Evolutionary conservation across 2,888 invertebrate species (phyloP), one percentile per base, ranked within the genome.

Genomic region (Coelogynopora nodosa): DNA sequence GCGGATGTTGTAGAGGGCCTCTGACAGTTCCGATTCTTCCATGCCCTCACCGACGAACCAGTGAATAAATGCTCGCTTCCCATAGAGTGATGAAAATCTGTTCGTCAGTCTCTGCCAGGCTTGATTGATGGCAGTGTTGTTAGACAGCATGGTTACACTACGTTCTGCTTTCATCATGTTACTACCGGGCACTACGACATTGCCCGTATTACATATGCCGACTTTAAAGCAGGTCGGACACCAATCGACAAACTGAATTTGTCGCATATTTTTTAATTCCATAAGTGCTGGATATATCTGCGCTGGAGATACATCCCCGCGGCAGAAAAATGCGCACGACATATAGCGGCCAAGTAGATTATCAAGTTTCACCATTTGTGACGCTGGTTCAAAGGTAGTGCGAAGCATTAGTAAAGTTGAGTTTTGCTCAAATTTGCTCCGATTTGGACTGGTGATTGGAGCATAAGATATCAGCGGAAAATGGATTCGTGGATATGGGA

Each of bases 311-410:
- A 86, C 29, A 84, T 90, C 90, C 5, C 88, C 88, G 27, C 88
- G 49, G 67, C 67, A 88, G 5, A 88, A 30, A 18, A 87, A 31
- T 67, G 86, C 80, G 29, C 87, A 87, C n/a, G 87, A 82, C 87
- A 87, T 87, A 82, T 87, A 87, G n/a, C 81, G 80, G 0, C 31
- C 27, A 18, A 82, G 67, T 18, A 26, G 18, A 23, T 49, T 84
- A 30, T 87, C 85, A 28, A 96, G 95, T 89, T 94, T 95, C 0
- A 96, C 95, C 95, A 96, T 95, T 93, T 96, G 96, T 92, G 95
- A 95, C 89, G 94, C 94, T 90, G 95, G 91, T 94, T 96, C 10
- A 94, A 95, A 86, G 92, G 96, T 97, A 23, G 96, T 95, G 91
- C 96, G 96, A 91, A 97, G 97, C 92, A 97, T 97, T 92, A 96